These are phyloP conservation scores for Lumbricus terrestris DNA, from an alignment of 2,888 invertebrate species.

Conservation along the genomic window DNA sequence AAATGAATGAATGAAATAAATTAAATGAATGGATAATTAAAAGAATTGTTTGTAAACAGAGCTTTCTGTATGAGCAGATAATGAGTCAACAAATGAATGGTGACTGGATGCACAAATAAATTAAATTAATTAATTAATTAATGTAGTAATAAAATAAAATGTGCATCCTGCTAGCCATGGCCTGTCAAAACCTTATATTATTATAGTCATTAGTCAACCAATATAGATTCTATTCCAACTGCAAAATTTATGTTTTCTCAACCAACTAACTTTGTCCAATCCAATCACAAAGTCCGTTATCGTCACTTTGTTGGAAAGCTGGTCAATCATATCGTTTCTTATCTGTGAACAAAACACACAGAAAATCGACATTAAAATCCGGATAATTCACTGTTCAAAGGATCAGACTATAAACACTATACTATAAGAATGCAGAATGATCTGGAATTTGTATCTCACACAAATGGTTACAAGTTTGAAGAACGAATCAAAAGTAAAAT, in stretches of 20 bases:
- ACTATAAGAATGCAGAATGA: too few relatives aligned
- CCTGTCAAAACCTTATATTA: background rate
- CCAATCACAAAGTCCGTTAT: slow-evolving; percentile 12
- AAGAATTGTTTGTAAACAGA: too few relatives aligned
- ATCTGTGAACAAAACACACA: background rate
- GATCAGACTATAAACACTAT: background rate
- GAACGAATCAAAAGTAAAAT: background rate
- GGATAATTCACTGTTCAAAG: background rate
- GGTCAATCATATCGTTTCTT: background rate
- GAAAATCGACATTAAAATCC: background rate
- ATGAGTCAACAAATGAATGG: too few relatives aligned
- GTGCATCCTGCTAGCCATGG: too few relatives aligned
- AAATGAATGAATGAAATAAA: background rate
- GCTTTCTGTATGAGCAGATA: too few relatives aligned
- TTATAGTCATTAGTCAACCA: too few relatives aligned
- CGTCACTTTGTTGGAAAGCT: background rate
- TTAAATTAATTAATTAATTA: too few relatives aligned
- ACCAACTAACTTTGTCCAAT: background rate
- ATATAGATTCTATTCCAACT: background rate
- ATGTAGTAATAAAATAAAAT: too few relatives aligned
- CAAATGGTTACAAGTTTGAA: background rate
- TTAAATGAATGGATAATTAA: background rate
- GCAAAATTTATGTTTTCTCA: background rate
- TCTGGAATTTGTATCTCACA: background rate
- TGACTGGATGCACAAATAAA: too few relatives aligned